Percentiles rank a stretch among this genome's conserved stretches.
Conservation (phyloP, 2,888 invertebrate genomes). For the Camponotus fellah region DNA sequence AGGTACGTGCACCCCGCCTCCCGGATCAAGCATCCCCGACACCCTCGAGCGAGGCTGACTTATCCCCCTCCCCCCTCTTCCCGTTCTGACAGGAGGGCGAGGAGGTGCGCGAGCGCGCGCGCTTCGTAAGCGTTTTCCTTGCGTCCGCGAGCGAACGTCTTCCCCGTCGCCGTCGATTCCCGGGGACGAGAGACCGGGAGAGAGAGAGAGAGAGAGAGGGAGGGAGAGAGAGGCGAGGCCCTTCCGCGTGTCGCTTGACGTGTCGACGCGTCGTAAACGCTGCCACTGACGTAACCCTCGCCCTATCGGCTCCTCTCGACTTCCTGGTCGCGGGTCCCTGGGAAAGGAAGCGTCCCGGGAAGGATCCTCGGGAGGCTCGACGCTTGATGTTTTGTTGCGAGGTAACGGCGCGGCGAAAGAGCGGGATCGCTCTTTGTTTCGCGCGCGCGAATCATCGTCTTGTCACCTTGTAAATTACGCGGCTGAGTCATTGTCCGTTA, state of each 20-base stretch:
- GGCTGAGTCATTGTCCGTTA: constrained; percentile 46
- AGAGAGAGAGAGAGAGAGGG: background rate
- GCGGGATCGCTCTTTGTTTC: constrained; percentile 24
- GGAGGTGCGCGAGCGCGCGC: too few species aligned
- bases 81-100: background rate
- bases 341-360: background rate
- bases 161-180: background rate
- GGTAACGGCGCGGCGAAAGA: background rate
- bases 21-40: background rate
- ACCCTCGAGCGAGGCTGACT: background rate
- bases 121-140: background rate
- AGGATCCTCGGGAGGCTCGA: background rate
- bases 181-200: background rate
- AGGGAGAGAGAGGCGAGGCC: background rate
- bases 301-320: background rate
- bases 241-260: background rate
- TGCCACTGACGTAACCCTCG: constrained; percentile 33
- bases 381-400: background rate
- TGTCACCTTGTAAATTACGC: constrained; percentile 28
- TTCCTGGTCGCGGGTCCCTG: too few species aligned
- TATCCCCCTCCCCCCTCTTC: too few species aligned
- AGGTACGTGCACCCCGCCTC: constrained; percentile 57
- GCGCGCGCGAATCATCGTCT: constrained; percentile 27
- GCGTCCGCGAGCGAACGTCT: background rate
- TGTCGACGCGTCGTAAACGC: constrained; percentile 8